Evolutionary conservation across 2,888 invertebrate genomes (phyloP), one percentile per base, ranked within the genome.

Genomic region (Druceiella hillmani): DNA sequence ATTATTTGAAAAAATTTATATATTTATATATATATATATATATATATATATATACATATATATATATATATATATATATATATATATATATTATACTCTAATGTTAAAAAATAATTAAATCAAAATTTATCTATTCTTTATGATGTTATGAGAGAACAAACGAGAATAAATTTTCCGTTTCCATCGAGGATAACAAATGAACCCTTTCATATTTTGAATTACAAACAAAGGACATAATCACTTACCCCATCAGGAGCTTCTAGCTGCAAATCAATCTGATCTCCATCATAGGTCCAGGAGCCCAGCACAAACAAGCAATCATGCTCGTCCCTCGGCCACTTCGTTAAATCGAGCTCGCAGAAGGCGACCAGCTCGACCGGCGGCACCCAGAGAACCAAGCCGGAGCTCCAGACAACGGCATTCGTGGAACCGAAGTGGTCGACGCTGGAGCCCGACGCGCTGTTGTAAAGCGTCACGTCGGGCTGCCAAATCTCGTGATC

Each of bases 401-500:
- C 82, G 35, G 66, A 59, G 3, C 58, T 50, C 24, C 58, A 56
- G 2, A 75, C 70, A 3, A 76, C 45, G 33, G 74, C 70, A 45
- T 75, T 67, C 0, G 76, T 74, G 51, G 74, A 75, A 2, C 76
- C 77, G 49, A 74, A 78, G 48, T 75, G 73, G 47, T 76, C 79
- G 24, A 78, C 70, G 6, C 74, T 69, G 26, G 69, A 73, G 22
- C 76, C 74, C 5, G 73, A 70, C 44, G 82, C 79, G 62, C 78
- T 78, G 62, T 87, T 87, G 49, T 82, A 79, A 9, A 86, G 67
- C 44, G 75, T 74, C 41, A 87, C 66, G 59, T 86, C 87, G 3
- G 87, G 89, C 58, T 77, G 76, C 86, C 89, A 90, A 49, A 88
- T 69, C 55, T 86, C 83, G 57, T 80, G 81, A 40, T 78, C 78